phyloP scores from a whole-genome alignment of 2,113 vertebrate species.

The Aldabrachelys gigantea region DNA sequence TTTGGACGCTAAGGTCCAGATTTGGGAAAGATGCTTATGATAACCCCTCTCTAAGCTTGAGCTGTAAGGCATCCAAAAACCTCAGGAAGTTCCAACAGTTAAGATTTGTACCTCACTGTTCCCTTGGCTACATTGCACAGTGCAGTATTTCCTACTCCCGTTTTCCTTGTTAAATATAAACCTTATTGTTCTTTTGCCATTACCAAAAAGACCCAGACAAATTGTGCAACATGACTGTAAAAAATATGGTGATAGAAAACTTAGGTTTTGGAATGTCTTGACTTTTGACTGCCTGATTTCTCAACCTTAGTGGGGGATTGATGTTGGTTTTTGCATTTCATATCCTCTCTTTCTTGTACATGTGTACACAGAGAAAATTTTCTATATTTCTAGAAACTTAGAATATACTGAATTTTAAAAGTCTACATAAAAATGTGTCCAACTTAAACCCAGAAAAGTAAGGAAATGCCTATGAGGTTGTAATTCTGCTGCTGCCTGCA shows the following conservation, averaged over 20 bases:
- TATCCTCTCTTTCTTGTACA: background rate
- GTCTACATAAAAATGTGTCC: background rate
- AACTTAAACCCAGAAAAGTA: background rate
- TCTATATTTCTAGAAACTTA: background rate
- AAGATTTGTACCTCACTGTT: background rate
- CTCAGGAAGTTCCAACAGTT: background rate
- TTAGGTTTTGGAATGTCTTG: background rate
- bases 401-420: background rate
- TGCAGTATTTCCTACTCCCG: background rate
- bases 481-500: background rate
- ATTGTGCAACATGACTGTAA: background rate
- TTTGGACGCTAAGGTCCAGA: too few relatives aligned
- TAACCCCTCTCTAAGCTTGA: background rate
- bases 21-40: too few relatives aligned
- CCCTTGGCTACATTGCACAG: background rate
- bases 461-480: background rate
- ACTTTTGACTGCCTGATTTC: background rate
- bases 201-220: background rate
- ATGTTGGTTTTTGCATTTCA: background rate
- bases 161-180: background rate
- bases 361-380: background rate
- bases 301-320: background rate
- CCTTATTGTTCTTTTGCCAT: background rate
- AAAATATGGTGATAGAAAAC: background rate
- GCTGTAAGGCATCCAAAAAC: background rate